Base-by-base conservation (phyloP, 1,140 invertebrate species). In the Radopholus similis region DNA sequence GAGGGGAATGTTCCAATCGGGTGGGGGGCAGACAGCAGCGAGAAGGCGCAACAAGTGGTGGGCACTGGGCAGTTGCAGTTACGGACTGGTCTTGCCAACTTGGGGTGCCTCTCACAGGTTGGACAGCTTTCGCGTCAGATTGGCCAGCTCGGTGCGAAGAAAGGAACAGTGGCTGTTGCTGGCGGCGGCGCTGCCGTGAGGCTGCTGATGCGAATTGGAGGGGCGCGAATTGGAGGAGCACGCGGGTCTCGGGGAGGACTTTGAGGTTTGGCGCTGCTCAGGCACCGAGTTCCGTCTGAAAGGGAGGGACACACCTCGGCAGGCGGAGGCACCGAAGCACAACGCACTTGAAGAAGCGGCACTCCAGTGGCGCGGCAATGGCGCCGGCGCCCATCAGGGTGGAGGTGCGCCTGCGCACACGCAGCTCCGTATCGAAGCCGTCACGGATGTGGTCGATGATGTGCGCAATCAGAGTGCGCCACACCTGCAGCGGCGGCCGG, bases 371-470 rank as follows among this genome's bases (percentile, higher is more conserved):
- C 5, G 44, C 40, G n/a, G 58, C 37, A 34, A 60, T 21, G 3
- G 28, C 58, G 44, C 40, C 38, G 28, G 32, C 34, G 44, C n/a
- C 26, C 44, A 59, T 28, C 23, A 18, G n/a, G 28, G 40, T 28
- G 15, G 57, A 42, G n/a, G 57, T 59, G n/a, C 13, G 32, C 23
- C 44, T 44, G 30, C 67, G 34, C 55, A 30, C 26, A 23, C 67
- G 15, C 34, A 71, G 38, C 49, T 70, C 68, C 6, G 21, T 49
- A 18, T 55, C 63, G 37, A 23, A 70, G 13, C 68, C 68, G 42
- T 54, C 54, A 34, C 53, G 62, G 15, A 70, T 38, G 40, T 70
- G 21, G 42, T 70, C 55, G 40, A 71, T 35, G n/a, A 70, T 70
- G 32, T 71, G 21, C 11, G 68, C 66, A 37, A 70, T 67, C 37